These are phyloP conservation scores for Steinernema feltiae DNA, from an alignment of 1,140 invertebrate species.

Conservation along the genomic window DNA sequence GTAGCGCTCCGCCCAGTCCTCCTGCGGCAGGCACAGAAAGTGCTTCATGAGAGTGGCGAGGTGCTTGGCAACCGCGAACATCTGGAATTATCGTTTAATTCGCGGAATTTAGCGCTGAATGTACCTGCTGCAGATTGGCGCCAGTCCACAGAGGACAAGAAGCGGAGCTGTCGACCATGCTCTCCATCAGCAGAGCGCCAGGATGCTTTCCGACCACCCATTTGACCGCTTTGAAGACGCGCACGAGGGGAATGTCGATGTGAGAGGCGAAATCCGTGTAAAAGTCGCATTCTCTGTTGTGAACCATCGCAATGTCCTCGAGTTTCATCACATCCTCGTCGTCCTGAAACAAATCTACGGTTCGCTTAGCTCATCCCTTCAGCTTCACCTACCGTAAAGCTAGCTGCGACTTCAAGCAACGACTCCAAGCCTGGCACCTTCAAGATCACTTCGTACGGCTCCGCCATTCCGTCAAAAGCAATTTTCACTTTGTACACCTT, in stretches of 20 bases:
- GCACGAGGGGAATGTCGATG: background rate
- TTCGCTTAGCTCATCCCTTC: background rate
- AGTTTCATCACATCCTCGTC: background rate
- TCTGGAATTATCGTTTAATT: background rate
- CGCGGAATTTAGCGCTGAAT: background rate
- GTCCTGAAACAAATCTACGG: background rate
- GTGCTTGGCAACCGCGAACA: background rate
- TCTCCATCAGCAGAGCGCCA: slow-evolving; percentile 16
- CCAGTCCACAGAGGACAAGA: background rate
- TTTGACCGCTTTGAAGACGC: slow-evolving; percentile 7
- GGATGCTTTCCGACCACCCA: background rate
- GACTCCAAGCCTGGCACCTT: slow-evolving; percentile 8
- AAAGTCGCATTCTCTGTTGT: slow-evolving; percentile 17
- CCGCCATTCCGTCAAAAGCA: background rate
- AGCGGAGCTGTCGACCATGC: background rate
- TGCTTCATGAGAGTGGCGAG: background rate
- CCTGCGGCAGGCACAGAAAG: background rate
- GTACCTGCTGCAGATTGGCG: background rate
- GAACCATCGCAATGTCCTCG: background rate
- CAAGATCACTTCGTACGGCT: background rate
- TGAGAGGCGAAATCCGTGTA: background rate
- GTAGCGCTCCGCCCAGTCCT: background rate
- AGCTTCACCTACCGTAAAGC: background rate
- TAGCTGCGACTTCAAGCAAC: background rate
- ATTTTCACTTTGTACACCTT: slow-evolving; percentile 12